Evolutionary conservation across 1,140 invertebrate genomes (phyloP).

Genomic region (Pentalonia nigronervosa): DNA sequence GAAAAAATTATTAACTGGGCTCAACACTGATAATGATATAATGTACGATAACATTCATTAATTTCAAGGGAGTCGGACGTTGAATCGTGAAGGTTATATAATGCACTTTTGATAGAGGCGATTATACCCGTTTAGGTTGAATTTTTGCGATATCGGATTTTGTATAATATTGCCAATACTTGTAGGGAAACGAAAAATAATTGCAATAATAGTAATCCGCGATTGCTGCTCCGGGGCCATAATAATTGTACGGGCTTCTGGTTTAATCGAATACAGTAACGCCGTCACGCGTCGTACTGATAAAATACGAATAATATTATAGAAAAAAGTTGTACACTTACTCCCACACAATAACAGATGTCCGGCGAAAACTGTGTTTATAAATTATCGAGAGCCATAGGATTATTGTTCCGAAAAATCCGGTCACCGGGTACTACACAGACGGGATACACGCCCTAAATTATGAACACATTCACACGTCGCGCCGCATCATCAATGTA

Average conservation of each 20-base stretch:
- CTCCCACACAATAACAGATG: background rate
- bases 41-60: no score
- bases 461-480: background rate
- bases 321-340: background rate
- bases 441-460: background rate
- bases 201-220: no score
- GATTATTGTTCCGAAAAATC: conserved; percentile 1
- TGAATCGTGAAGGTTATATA: background rate
- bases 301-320: no score
- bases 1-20: no score
- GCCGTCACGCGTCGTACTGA: no score
- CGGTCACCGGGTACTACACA: background rate
- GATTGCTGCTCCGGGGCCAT: no score
- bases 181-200: no score
- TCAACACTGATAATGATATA: no score
- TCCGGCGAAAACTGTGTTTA: background rate
- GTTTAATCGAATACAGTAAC: no score
- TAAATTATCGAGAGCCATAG: background rate
- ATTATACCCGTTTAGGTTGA: background rate
- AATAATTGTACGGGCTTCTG: no score
- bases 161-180: no score
- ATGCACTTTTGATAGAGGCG: background rate
- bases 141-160: background rate
- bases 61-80: no score
- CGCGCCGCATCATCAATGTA: background rate